Evolutionary conservation across 2,888 invertebrate species (phyloP).

Genomic region (Caenorhabditis parvicauda): DNA sequence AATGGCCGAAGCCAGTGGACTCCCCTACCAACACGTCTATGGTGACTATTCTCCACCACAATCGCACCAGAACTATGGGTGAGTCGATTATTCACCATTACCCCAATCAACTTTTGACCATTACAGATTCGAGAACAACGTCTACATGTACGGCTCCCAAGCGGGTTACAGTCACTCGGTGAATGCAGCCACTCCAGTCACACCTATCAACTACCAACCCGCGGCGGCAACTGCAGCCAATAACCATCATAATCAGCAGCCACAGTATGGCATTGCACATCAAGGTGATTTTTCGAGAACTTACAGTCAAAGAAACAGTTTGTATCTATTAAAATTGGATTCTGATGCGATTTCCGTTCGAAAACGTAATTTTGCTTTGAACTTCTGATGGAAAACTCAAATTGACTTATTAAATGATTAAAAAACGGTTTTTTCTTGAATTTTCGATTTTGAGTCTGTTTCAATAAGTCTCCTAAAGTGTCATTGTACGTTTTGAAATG

Average conservation of each 20-base stretch:
- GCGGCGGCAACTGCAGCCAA: too few relatives aligned
- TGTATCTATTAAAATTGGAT: too few relatives aligned
- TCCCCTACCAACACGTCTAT: conserved; percentile 23
- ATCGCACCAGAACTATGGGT: conserved; percentile 16
- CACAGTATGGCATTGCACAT: background rate
- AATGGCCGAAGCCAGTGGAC: conserved; percentile 43
- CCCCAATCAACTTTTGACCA: background rate
- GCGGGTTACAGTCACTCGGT: background rate
- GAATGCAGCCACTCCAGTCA: background rate
- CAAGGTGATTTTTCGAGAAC: background rate
- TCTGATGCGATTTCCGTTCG: too few relatives aligned
- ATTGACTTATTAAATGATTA: too few relatives aligned
- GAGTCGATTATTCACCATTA: background rate
- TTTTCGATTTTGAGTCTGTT: too few relatives aligned
- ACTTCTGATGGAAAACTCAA: too few relatives aligned
- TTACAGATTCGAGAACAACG: background rate
- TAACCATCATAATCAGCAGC: too few relatives aligned
- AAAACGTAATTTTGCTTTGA: too few relatives aligned
- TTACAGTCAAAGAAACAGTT: too few relatives aligned
- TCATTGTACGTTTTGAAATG: too few relatives aligned
- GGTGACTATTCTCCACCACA: conserved; percentile 47
- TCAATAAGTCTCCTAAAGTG: too few relatives aligned
- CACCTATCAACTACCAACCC: conserved; percentile 2
- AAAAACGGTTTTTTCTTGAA: too few relatives aligned
- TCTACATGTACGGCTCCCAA: background rate